Evolutionary conservation across 1,140 invertebrate species (phyloP).

Genomic region (Spodoptera frugiperda): DNA sequence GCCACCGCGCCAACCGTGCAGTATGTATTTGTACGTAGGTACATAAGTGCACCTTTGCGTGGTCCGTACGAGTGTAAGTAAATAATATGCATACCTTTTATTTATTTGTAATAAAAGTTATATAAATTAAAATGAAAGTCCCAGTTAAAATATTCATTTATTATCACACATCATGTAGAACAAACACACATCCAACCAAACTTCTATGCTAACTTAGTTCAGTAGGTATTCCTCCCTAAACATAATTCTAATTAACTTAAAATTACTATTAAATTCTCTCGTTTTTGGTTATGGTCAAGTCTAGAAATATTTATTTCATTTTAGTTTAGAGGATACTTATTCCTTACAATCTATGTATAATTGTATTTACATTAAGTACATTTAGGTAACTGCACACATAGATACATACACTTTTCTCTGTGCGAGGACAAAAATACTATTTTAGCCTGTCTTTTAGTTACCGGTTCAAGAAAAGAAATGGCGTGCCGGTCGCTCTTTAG

Average conservation of each 20-base stretch:
- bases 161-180: no score
- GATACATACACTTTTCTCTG: no score
- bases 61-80: fast-evolving
- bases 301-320: conserved; percentile 1
- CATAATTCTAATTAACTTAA: not conserved
- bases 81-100: no score
- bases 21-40: no score
- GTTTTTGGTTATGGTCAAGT: conserved; percentile 31
- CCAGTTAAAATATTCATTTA: no score
- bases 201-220: not conserved
- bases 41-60: no score
- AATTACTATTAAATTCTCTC: not conserved
- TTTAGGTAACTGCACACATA: no score
- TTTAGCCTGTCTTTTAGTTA: not conserved
- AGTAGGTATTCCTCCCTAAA: not conserved
- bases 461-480: conserved; percentile 59
- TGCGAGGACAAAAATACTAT: no score
- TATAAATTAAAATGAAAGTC: no score
- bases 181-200: no score
- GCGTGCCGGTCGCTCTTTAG: conserved; percentile 60
- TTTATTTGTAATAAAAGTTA: no score
- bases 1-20: no score
- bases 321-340: not conserved
- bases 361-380: conserved; percentile 20
- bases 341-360: not conserved